Conservation (phyloP, 35 echinoderm and acorn worm genomes). For the Amphiura filiformis region DNA sequence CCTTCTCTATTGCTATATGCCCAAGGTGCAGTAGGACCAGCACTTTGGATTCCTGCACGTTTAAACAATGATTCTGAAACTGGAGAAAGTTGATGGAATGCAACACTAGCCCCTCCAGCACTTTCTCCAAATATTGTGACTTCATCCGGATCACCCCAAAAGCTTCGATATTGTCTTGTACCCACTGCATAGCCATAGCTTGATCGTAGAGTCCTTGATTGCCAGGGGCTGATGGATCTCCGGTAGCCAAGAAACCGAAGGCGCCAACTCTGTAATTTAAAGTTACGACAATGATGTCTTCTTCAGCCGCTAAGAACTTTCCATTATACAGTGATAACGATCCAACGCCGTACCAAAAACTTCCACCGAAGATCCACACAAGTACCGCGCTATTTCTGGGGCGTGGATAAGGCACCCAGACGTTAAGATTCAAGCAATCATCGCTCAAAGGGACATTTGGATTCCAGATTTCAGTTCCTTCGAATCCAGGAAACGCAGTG, state of each 20-base stretch:
- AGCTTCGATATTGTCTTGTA: constrained; percentile 67
- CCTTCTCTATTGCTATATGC: constrained; percentile 50
- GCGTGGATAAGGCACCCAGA: constrained; percentile 72
- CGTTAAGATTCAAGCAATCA: constrained; percentile 76
- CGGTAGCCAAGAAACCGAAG: constrained; percentile 85
- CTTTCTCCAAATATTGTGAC: constrained; percentile 94
- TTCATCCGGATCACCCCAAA: constrained; percentile 78
- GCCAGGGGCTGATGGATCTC: constrained; percentile 56
- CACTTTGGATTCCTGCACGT: constrained; percentile 78
- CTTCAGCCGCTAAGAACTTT: constrained; percentile 62
- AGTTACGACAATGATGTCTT: constrained; percentile 75
- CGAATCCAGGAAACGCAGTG: constrained; percentile 52
- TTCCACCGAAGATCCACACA: constrained; percentile 96
- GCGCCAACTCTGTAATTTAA: constrained; percentile 83
- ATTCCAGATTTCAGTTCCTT: constrained; percentile 85
- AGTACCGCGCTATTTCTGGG: constrained; percentile 58
- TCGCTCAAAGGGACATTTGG: constrained; percentile 49
- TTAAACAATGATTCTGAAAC: constrained; percentile 54
- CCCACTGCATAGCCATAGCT: constrained; percentile 66
- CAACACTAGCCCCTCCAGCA: constrained; percentile 75
- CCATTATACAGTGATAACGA: constrained; percentile 88
- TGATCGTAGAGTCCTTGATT: constrained; percentile 85
- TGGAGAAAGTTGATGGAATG: constrained; percentile 68
- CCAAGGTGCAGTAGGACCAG: constrained; percentile 61
- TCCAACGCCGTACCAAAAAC: constrained; percentile 69